These are phyloP conservation scores for Rhyacichthys aspro DNA, from an alignment of 2,797 vertebrate genomes.

Conservation along the genomic window DNA sequence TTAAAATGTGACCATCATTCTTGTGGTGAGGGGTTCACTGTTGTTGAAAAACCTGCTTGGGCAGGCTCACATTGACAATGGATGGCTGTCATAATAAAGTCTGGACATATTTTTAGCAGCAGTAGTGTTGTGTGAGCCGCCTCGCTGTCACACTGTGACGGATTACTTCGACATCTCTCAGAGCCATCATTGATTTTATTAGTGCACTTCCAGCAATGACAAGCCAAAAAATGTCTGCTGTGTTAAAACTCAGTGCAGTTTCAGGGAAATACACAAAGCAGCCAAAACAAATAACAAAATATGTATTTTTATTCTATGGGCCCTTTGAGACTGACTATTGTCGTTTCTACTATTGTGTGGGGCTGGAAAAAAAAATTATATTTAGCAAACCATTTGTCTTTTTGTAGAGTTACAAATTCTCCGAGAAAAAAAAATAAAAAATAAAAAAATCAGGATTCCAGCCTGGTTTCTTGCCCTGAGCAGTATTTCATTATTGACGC, in stretches of 20 bases:
- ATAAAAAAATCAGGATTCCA: neutral
- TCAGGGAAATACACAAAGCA: neutral
- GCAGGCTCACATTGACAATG: neutral
- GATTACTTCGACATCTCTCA: slow-evolving; percentile 6
- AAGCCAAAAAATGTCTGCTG: neutral
- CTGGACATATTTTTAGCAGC: slow-evolving; percentile 10
- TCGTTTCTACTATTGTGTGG: neutral
- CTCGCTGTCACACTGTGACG: slow-evolving; percentile 8
- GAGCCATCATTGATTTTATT: slow-evolving; percentile 11
- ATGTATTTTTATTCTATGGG: neutral
- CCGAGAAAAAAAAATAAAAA: no score
- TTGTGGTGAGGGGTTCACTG: neutral
- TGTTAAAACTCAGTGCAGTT: neutral
- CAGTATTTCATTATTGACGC: neutral
- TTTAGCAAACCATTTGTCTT: neutral
- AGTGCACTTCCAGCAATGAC: slow-evolving; percentile 6
- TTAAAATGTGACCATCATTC: no score
- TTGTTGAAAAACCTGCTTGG: neutral
- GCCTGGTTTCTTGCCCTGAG: neutral
- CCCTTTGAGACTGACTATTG: neutral
- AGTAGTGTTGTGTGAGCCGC: neutral
- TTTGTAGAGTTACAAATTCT: neutral
- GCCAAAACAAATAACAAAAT: neutral
- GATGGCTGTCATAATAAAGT: slow-evolving; percentile 10
- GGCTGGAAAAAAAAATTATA: neutral